These are phyloP conservation scores for Epinephelus malabaricus DNA, from an alignment of 2,797 vertebrate genomes.

Conservation along the genomic window DNA sequence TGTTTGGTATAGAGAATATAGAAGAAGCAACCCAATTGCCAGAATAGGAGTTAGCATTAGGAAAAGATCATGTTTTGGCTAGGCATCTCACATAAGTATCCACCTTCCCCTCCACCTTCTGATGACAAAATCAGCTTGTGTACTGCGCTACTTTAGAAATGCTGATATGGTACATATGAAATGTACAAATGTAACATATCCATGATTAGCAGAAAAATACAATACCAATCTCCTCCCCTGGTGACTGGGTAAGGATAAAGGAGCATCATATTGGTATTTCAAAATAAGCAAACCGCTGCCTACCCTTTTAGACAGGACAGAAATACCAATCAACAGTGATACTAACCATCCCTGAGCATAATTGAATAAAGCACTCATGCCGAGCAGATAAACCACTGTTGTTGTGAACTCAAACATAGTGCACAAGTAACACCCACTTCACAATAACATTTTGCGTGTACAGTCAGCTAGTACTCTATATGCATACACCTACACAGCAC, in stretches of 20 bases:
- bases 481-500: slow-evolving; percentile 6
- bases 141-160: too few relatives aligned
- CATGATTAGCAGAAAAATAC: too few relatives aligned
- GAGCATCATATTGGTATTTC: neutral
- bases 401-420: neutral
- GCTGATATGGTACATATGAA: too few relatives aligned
- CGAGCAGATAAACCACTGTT: neutral
- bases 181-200: too few relatives aligned
- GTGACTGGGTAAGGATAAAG: neutral
- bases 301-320: neutral
- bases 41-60: too few relatives aligned
- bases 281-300: neutral
- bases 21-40: neutral
- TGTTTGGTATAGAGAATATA: neutral
- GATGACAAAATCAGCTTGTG: too few relatives aligned
- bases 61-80: too few relatives aligned
- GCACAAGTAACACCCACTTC: neutral
- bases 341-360: neutral
- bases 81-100: too few relatives aligned
- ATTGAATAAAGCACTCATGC: neutral
- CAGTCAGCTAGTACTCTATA: neutral
- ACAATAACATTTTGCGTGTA: neutral
- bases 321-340: neutral
- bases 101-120: too few relatives aligned
- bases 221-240: too few relatives aligned